phyloP scores from a whole-genome alignment of 1,140 invertebrate genomes.

The Ridgeia piscesae region DNA sequence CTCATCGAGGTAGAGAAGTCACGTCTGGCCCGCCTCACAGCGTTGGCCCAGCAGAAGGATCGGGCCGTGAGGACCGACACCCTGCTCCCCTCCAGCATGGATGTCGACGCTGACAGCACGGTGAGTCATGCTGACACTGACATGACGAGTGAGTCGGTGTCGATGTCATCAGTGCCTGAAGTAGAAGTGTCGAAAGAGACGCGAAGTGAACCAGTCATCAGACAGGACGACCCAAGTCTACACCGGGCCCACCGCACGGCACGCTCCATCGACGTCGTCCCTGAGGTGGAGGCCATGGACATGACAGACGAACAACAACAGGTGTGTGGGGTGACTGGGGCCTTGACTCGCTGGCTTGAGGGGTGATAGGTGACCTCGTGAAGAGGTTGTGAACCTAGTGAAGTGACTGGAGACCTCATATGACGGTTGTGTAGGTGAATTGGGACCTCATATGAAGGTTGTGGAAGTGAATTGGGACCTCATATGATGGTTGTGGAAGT shows the following conservation, averaged over 20 bases:
- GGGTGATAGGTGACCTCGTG: no score
- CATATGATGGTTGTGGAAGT: no score
- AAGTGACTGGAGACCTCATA: no score
- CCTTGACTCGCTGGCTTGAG: background rate
- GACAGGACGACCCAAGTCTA: background rate
- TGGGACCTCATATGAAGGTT: no score
- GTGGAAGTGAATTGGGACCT: no score
- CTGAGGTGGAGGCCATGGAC: background rate
- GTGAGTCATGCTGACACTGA: conserved; percentile 19
- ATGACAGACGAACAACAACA: background rate
- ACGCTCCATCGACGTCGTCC: background rate
- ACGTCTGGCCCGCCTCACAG: background rate
- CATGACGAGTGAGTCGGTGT: background rate
- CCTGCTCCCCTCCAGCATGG: background rate
- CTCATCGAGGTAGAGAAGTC: background rate
- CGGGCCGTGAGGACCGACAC: background rate
- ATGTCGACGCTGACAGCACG: conserved; percentile 18
- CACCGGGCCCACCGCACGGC: background rate
- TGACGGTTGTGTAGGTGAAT: no score
- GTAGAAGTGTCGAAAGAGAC: background rate
- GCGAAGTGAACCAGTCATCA: conserved; percentile 7
- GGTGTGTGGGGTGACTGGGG: background rate
- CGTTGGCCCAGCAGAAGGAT: background rate
- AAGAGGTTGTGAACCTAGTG: no score
- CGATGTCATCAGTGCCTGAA: conserved; percentile 18